phyloP scores from a whole-genome alignment of 2,888 invertebrate genomes.

The Gymnosoma rotundatum region DNA sequence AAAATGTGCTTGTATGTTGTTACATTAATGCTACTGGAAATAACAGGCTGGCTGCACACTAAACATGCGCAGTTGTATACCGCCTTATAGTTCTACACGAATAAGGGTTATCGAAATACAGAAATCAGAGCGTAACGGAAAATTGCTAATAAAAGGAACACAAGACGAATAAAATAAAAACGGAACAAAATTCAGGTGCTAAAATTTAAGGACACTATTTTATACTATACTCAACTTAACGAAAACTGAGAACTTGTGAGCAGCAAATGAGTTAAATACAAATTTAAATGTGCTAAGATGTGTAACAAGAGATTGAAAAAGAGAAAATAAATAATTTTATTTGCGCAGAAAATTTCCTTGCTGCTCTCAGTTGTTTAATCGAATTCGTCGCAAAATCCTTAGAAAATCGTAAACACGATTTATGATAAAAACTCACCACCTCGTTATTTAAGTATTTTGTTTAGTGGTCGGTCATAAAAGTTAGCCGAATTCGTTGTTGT shows the following conservation, averaged over 20 bases:
- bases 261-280: background rate
- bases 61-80: constrained; percentile 62
- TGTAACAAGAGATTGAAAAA: too few relatives aligned
- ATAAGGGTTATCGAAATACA: constrained; percentile 41
- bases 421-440: constrained; percentile 55
- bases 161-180: constrained; percentile 16
- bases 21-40: constrained; percentile 51
- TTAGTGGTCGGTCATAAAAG: too few relatives aligned
- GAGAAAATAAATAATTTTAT: background rate
- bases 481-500: background rate
- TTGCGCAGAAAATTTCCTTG: constrained; percentile 16
- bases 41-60: constrained; percentile 54
- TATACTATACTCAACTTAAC: constrained; percentile 55
- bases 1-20: background rate
- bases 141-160: constrained; percentile 26
- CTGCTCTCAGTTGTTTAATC: constrained; percentile 34
- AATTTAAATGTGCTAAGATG: too few relatives aligned
- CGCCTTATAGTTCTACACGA: constrained; percentile 35
- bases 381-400: constrained; percentile 45
- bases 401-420: constrained; percentile 47
- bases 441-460: constrained; percentile 45
- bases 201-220: constrained; percentile 23
- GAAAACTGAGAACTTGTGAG: constrained; percentile 44
- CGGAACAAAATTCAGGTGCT: constrained; percentile 60
- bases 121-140: constrained; percentile 68